Base-by-base conservation (phyloP, 1,140 invertebrate genomes). In the Drosophila watanabei region DNA sequence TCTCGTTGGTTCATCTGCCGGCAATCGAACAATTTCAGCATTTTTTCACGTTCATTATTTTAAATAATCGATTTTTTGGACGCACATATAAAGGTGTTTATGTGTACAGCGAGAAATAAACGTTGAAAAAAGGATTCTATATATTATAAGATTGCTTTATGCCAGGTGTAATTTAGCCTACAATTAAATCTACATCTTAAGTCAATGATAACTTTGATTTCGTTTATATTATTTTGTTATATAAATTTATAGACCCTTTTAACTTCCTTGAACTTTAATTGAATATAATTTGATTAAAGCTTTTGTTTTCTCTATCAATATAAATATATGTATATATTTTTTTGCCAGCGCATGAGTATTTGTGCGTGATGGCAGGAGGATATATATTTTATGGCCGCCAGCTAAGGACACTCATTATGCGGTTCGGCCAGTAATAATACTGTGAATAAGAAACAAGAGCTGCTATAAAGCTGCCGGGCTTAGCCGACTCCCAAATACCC, bases 21-120 rank as follows among this genome's bases (percentile, higher is more conserved):
- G 37, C 61, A 71, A 71, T 66, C 49, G 54, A 76, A 66, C 60
- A 76, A 75, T 64, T 76, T 59, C 37, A 11, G 52, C 43, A 65
- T 76, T 76, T 75, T 76, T 77, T 46, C 72, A 76, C 61, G 32
- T 66, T 77, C 66, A 75, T 77, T 76, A 77, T 77, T 77, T 77
- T 77, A 77, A 76, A 76, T 76, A 77, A 77, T 77, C 61, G 75
- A 77, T 77, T 77, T 77, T 33, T 76, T 20, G 39, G 37, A 20
- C 75, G 58, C 30, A 58, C 54, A 65, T 28, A 63, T 73, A 41
- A 28, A 37, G 14, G 63, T 39, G 68, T 61, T 60, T 52, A 32
- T 28, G 37, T 57, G 9, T 57, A 57, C 35, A 13, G 35, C 35
- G 14, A 39, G 35, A 39, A 39, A 57, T 28, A 11, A 6, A n/a